These are phyloP conservation scores for Nyctereutes procyonoides DNA, from an alignment of 2,113 vertebrate species.

Conservation along the genomic window DNA sequence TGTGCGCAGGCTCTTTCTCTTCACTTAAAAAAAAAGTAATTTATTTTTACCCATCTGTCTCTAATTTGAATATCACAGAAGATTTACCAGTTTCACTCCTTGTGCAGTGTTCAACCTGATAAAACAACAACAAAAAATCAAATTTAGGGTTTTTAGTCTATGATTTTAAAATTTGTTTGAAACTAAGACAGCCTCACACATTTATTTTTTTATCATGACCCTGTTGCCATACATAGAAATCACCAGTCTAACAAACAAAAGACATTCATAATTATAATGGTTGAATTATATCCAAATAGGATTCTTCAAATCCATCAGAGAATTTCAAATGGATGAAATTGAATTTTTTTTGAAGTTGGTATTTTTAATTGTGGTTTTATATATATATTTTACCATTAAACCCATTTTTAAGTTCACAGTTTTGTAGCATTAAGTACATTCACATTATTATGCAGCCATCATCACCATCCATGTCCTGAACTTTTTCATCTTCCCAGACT, in stretches of 20 bases:
- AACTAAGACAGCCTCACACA: not conserved
- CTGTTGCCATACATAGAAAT: not conserved
- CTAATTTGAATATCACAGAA: not conserved
- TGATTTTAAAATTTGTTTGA: slow-evolving; percentile 11
- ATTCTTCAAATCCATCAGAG: not conserved
- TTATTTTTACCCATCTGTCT: not conserved
- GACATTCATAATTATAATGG: not conserved
- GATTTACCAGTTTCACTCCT: slow-evolving; percentile 11
- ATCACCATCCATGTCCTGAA: not conserved
- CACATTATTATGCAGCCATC: not conserved
- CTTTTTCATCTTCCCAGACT: not conserved
- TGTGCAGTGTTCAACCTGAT: not conserved
- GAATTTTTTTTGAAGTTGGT: not conserved
- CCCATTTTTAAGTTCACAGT: not conserved
- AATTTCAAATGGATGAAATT: not conserved
- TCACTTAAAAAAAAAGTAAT: not conserved
- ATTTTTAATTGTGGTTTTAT: slow-evolving; percentile 2
- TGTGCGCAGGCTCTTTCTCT: not conserved
- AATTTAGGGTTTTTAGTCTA: not conserved
- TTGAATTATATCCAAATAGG: not conserved
- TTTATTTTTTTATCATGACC: slow-evolving; percentile 48
- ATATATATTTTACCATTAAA: not conserved
- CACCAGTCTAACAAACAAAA: not conserved
- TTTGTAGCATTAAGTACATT: not conserved
- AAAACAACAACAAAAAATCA: not conserved